Evolutionary conservation across 2,113 vertebrate species (phyloP).

Genomic region (Turdus rufiventris): DNA sequence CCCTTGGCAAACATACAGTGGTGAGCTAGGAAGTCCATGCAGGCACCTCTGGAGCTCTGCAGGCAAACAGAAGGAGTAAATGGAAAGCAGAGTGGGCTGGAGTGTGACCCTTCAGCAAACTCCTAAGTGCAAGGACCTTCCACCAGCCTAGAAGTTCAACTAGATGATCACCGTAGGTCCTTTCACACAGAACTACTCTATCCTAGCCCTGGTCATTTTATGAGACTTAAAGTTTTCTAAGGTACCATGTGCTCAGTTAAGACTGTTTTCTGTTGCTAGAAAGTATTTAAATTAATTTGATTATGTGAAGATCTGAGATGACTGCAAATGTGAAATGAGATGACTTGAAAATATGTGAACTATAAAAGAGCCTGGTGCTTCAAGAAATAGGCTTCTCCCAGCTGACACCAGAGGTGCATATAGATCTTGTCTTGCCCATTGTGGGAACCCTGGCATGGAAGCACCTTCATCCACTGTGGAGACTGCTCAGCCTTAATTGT

Average conservation of each 20-base stretch:
- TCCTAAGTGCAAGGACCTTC: background rate
- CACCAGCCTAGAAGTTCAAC: background rate
- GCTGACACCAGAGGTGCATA: background rate
- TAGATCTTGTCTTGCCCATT: background rate
- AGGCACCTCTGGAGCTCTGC: background rate
- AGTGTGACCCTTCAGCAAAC: background rate
- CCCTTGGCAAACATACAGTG: background rate
- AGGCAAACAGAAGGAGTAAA: background rate
- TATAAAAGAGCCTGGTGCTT: background rate
- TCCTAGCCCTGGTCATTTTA: background rate
- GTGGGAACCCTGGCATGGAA: background rate
- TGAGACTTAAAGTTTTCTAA: background rate
- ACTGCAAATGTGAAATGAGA: background rate
- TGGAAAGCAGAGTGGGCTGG: background rate
- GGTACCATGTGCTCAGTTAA: background rate
- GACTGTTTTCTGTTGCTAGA: background rate
- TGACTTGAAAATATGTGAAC: background rate
- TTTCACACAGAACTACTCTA: background rate
- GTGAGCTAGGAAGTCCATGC: background rate
- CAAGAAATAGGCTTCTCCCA: background rate
- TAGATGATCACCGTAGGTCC: background rate
- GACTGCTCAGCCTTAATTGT: background rate
- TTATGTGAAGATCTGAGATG: background rate
- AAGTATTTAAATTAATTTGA: background rate
- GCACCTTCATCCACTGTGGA: background rate